Conservation (phyloP, 2,113 vertebrate genomes). For the Apaloderma vittatum region DNA sequence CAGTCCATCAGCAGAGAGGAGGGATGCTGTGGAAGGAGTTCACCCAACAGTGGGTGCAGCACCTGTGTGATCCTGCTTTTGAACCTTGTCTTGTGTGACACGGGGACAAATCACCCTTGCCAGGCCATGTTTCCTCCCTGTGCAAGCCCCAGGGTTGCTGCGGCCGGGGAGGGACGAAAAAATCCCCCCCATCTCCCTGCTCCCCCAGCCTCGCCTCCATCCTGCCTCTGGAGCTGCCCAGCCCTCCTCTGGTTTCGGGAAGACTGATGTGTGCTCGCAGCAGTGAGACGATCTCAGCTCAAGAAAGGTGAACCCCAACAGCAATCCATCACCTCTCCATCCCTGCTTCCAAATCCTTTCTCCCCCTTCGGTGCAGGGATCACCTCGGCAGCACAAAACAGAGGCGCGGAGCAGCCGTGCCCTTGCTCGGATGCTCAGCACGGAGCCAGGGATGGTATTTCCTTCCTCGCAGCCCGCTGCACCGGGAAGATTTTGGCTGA, state of each 20-base stretch:
- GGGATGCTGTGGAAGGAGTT: background rate
- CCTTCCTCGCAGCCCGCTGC: background rate
- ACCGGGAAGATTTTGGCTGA: background rate
- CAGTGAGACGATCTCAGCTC: background rate
- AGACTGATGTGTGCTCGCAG: background rate
- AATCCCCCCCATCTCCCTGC: background rate
- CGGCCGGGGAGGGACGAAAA: too few relatives aligned
- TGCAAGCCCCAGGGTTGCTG: background rate
- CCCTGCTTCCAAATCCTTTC: background rate
- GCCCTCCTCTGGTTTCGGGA: background rate
- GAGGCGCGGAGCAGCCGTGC: background rate
- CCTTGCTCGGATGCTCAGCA: background rate
- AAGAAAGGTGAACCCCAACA: background rate
- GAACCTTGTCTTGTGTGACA: background rate
- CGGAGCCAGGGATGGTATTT: background rate
- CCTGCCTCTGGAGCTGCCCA: fast-evolving
- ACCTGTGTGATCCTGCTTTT: background rate
- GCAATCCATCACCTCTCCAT: background rate
- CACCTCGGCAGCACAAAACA: background rate
- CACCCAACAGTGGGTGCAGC: too few relatives aligned
- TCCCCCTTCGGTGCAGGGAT: background rate
- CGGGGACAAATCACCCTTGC: too few relatives aligned
- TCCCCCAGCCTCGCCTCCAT: background rate
- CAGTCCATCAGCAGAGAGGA: background rate
- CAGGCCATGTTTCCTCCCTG: background rate